phyloP scores from a whole-genome alignment of 2,888 invertebrate species.

The Nymphalis c-album region DNA sequence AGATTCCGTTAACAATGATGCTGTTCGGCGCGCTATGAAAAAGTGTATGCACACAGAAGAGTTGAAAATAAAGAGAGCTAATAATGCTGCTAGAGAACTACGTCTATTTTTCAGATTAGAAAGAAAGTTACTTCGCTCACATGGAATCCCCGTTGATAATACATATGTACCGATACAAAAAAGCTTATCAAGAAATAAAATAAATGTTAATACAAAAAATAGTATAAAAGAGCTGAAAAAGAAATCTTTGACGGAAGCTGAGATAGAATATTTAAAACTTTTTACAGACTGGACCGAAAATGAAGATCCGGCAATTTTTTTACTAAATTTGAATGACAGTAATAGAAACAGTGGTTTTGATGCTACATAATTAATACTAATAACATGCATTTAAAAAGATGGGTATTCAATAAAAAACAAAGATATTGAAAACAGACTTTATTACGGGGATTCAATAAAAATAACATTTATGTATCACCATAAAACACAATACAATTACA shows the following conservation, averaged over 20 bases:
- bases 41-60: constrained; percentile 77
- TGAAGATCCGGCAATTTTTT: constrained; percentile 60
- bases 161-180: constrained; percentile 21
- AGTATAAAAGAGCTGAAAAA: constrained; percentile 32
- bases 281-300: constrained; percentile 70
- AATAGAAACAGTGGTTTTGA: constrained; percentile 12
- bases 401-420: constrained; percentile 43
- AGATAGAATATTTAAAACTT: constrained; percentile 63
- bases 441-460: constrained; percentile 70
- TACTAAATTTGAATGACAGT: constrained; percentile 41
- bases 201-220: constrained; percentile 12
- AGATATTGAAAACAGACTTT: constrained; percentile 74
- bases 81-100: constrained; percentile 81
- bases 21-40: constrained; percentile 76
- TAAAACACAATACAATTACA: constrained; percentile 70
- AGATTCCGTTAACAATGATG: constrained; percentile 79
- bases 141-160: constrained; percentile 50
- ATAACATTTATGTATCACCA: constrained; percentile 63
- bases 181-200: constrained; percentile 9
- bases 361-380: neutral
- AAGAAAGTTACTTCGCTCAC: constrained; percentile 65
- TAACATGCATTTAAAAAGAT: neutral
- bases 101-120: constrained; percentile 73
- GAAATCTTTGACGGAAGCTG: constrained; percentile 53
- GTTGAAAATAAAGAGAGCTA: constrained; percentile 74